phyloP scores from a whole-genome alignment of 1,140 invertebrate species.

The Ylistrum balloti region DNA sequence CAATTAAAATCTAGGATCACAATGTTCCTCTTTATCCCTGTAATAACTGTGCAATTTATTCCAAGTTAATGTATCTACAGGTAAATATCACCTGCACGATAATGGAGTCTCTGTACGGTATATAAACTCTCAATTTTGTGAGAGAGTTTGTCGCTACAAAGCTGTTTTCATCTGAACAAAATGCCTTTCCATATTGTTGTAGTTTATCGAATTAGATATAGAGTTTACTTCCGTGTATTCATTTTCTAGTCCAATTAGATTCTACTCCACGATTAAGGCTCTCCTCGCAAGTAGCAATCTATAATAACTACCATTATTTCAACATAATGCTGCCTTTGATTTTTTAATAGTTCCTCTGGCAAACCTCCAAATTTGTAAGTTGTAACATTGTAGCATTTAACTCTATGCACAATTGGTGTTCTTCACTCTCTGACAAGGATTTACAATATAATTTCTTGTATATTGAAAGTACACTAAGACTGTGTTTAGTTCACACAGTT shows the following conservation, averaged over 20 bases:
- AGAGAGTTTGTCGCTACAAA: constrained; percentile 45
- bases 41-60: too few relatives aligned
- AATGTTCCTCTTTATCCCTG: too few relatives aligned
- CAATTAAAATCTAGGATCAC: too few relatives aligned
- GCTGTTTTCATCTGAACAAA: not conserved
- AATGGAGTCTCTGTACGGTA: not conserved
- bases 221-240: constrained; percentile 40
- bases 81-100: not conserved
- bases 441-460: not conserved
- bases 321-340: not conserved
- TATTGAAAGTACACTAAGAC: too few relatives aligned
- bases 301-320: not conserved
- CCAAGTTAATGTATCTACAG: not conserved
- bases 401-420: not conserved
- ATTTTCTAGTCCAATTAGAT: constrained; percentile 17
- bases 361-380: not conserved
- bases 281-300: not conserved
- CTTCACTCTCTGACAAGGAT: not conserved
- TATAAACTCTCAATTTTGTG: not conserved
- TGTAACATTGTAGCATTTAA: not conserved
- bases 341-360: not conserved
- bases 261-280: not conserved
- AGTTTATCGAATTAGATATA: constrained; percentile 30
- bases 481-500: too few relatives aligned
- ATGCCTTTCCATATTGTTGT: not conserved